Conservation (phyloP, 30 jellyfish, hydroid and myxozoan genomes). For the Turritopsis rubra region DNA sequence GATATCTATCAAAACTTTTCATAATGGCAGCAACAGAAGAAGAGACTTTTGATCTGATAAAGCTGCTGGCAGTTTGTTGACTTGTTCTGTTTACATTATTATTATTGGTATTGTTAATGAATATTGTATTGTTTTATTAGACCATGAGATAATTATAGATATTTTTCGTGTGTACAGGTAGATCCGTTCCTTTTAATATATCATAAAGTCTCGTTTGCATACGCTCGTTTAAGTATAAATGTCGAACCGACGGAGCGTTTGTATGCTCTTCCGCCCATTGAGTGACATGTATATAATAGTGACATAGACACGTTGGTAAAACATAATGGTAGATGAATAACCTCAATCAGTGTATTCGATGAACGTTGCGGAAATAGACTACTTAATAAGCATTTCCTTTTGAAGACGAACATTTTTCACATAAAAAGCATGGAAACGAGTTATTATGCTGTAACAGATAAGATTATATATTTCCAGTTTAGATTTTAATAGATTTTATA, state of each 20-base stretch:
- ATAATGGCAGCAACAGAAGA: constrained; percentile 16
- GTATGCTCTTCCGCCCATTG: too few species aligned
- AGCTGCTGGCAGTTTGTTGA: not conserved
- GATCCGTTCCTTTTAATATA: not conserved
- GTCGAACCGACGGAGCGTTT: too few species aligned
- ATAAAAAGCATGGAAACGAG: not conserved
- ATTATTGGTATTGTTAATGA: not conserved
- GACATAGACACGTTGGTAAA: too few species aligned
- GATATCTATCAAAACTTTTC: constrained; percentile 66
- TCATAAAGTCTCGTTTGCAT: not conserved
- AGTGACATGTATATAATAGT: too few species aligned
- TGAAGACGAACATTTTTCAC: not conserved
- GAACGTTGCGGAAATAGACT: too few species aligned
- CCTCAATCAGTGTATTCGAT: too few species aligned
- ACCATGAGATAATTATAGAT: not conserved
- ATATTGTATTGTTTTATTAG: not conserved
- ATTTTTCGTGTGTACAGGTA: not conserved
- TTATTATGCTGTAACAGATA: not conserved
- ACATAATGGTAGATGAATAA: too few species aligned
- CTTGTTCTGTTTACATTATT: not conserved
- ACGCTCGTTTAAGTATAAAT: too few species aligned
- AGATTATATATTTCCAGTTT: not conserved
- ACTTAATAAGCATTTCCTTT: too few species aligned
- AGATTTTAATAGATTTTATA: not conserved
- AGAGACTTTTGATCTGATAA: not conserved